phyloP scores from a whole-genome alignment of 2,113 vertebrate species.

The Donacobius atricapilla region DNA sequence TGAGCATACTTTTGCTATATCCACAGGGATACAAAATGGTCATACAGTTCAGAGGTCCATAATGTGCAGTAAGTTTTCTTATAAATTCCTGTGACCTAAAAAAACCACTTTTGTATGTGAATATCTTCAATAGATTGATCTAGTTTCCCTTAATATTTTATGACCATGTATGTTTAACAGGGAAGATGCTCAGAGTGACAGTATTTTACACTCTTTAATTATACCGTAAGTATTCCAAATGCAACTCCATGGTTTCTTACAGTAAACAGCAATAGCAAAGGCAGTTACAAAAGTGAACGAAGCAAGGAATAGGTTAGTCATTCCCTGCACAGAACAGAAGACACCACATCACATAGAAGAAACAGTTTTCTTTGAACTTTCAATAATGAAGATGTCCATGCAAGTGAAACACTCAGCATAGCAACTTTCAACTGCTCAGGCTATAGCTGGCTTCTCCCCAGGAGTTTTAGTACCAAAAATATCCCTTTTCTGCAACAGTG shows the following conservation, averaged over 20 bases:
- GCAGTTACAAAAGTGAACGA: background rate
- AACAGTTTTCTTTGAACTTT: background rate
- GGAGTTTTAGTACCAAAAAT: background rate
- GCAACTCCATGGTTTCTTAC: background rate
- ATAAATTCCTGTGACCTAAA: constrained; percentile 36
- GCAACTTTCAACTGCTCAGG: background rate
- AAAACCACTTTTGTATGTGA: background rate
- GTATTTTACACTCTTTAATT: constrained; percentile 22
- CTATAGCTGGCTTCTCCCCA: background rate
- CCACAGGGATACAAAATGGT: background rate
- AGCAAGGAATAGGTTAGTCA: background rate
- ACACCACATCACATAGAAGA: background rate
- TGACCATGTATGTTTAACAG: constrained; percentile 15
- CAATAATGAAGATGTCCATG: background rate
- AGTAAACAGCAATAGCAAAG: background rate
- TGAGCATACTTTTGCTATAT: background rate
- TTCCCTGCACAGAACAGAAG: background rate
- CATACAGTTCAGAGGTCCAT: background rate
- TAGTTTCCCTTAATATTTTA: constrained; percentile 37
- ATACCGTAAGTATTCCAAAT: background rate
- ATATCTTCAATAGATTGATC: constrained; percentile 6
- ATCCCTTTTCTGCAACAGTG: background rate
- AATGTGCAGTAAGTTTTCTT: background rate
- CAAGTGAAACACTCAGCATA: background rate
- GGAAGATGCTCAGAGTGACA: background rate